Conservation (phyloP, 1,140 invertebrate species). For the Hesperophylax magnus region DNA sequence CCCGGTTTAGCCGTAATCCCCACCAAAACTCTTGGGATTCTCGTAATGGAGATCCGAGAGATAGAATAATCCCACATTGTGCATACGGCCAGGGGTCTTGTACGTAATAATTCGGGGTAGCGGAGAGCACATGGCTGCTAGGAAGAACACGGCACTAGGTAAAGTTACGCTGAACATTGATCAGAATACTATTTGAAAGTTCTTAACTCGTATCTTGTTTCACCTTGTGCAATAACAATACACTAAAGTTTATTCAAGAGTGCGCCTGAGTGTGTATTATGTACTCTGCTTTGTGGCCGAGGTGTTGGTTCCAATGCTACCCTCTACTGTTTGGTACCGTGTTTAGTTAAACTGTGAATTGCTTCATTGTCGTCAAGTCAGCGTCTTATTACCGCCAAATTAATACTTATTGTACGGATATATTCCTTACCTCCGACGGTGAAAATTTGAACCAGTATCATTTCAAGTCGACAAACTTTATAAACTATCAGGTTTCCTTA, state of each 20-base stretch:
- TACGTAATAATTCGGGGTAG: slow-evolving; percentile 54
- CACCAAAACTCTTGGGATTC: slow-evolving; percentile 44
- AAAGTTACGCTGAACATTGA: slow-evolving; percentile 21
- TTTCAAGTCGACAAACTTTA: no score
- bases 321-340: neutral
- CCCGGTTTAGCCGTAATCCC: slow-evolving; percentile 50
- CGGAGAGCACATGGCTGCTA: slow-evolving; percentile 50
- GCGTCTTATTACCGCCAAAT: neutral
- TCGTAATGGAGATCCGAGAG: slow-evolving; percentile 48
- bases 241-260: slow-evolving; percentile 23
- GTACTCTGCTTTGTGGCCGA: neutral
- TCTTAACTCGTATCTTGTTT: slow-evolving; percentile 22
- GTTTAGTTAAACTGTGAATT: neutral
- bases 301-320: neutral
- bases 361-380: neutral
- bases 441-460: no score
- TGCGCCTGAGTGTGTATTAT: neutral
- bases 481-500: no score
- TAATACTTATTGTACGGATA: no score
- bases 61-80: slow-evolving; percentile 44
- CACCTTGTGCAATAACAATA: slow-evolving; percentile 32
- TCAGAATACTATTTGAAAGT: slow-evolving; percentile 26
- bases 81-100: slow-evolving; percentile 52
- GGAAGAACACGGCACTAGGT: slow-evolving; percentile 24
- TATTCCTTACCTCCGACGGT: no score